phyloP scores from a whole-genome alignment of 1,140 invertebrate genomes.

The Tetramorium simillimum region DNA sequence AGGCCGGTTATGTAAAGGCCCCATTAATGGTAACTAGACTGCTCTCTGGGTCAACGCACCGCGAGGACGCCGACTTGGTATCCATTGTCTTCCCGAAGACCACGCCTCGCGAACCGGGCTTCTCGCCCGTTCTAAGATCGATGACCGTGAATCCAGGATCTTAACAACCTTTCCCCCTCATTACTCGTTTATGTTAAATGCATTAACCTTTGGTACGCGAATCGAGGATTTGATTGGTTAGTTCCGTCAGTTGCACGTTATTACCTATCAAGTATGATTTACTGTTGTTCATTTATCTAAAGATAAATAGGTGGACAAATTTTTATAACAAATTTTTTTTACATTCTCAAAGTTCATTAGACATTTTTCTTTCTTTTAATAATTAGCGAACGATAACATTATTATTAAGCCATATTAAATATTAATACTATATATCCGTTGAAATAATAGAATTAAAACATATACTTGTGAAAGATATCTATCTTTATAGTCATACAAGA shows the following conservation, averaged over 20 bases:
- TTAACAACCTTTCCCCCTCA: background rate
- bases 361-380: background rate
- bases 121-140: constrained; percentile 67
- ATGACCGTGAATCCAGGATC: constrained; percentile 66
- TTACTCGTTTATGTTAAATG: background rate
- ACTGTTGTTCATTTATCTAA: background rate
- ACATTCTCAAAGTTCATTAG: background rate
- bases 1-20: constrained; percentile 71
- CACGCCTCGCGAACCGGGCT: constrained; percentile 57
- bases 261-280: constrained; percentile 7
- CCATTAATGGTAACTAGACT: constrained; percentile 64
- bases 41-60: constrained; percentile 71
- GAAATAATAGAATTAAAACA: background rate
- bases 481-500: too few species aligned
- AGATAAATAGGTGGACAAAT: constrained; percentile 19
- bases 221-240: constrained; percentile 15
- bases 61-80: constrained; percentile 62
- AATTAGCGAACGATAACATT: background rate
- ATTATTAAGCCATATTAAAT: background rate
- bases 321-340: constrained; percentile 12
- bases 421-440: background rate
- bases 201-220: constrained; percentile 15
- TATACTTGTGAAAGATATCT: background rate
- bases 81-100: constrained; percentile 71
- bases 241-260: constrained; percentile 4